Conservation (phyloP, 2,113 vertebrate genomes). For the Camelus bactrianus region DNA sequence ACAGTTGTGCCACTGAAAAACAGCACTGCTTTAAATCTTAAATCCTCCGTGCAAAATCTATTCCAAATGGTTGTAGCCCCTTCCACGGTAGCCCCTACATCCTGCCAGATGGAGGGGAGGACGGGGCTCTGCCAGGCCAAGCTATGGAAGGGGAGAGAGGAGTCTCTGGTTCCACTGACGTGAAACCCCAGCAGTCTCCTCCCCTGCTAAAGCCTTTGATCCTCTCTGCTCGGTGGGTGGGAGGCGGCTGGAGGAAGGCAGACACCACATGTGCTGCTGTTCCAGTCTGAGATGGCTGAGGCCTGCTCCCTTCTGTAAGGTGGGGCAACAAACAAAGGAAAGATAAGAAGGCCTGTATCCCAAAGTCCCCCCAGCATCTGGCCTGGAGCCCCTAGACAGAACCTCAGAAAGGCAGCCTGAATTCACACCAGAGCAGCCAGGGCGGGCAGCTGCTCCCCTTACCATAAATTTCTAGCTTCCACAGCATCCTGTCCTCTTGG, state of each 20-base stretch:
- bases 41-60: neutral
- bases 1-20: neutral
- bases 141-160: neutral
- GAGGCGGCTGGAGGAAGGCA: neutral
- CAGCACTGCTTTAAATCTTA: constrained; percentile 6
- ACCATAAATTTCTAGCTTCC: neutral
- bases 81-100: neutral
- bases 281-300: neutral
- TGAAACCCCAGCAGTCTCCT: neutral
- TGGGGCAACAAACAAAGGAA: constrained; percentile 15
- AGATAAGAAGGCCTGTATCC: neutral
- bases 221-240: constrained; percentile 49
- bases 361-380: neutral
- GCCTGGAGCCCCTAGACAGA: neutral
- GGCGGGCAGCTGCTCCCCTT: neutral
- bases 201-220: neutral
- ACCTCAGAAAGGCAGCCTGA: neutral
- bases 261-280: neutral
- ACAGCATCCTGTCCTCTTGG: neutral
- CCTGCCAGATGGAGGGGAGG: neutral
- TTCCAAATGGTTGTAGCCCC: neutral
- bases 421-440: no score
- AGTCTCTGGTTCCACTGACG: neutral
- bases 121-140: neutral
- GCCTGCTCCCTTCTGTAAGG: neutral